These are phyloP conservation scores for Kradibia gibbosae DNA, from an alignment of 1,140 invertebrate genomes.

Conservation along the genomic window DNA sequence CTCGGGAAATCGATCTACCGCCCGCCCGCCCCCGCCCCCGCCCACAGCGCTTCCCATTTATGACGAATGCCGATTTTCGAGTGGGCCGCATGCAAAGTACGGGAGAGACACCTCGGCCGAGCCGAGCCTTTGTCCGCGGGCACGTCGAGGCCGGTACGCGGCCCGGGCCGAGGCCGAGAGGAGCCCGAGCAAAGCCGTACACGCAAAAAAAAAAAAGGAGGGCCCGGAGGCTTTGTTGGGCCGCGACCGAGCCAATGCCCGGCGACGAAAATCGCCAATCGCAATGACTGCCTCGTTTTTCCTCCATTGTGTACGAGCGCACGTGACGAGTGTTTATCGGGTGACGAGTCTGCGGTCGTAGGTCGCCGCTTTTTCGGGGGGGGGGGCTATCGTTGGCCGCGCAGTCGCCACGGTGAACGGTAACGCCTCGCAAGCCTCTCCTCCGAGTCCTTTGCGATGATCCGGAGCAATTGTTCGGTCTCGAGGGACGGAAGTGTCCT, in stretches of 20 bases:
- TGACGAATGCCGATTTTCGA: slow-evolving; percentile 52
- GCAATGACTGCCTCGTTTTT: neutral
- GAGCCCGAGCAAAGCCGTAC: too few relatives aligned
- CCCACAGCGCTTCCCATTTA: slow-evolving; percentile 31
- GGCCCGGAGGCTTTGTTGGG: neutral
- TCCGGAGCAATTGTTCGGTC: neutral
- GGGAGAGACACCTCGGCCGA: neutral
- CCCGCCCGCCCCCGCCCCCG: slow-evolving; percentile 54
- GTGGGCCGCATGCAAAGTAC: slow-evolving; percentile 45
- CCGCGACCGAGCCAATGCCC: neutral
- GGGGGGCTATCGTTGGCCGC: too few relatives aligned
- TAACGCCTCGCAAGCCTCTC: too few relatives aligned
- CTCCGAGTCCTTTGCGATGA: neutral
- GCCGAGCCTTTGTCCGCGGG: neutral
- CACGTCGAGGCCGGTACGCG: too few relatives aligned
- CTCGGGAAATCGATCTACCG: slow-evolving; percentile 52
- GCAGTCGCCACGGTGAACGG: too few relatives aligned
- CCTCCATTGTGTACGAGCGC: neutral
- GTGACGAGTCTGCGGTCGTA: neutral
- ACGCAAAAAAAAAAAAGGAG: neutral
- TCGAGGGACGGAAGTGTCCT: neutral
- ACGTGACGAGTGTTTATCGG: neutral
- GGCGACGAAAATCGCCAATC: neutral
- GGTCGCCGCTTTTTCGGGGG: neutral
- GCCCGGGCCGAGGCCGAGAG: too few relatives aligned